Base-by-base conservation (phyloP, 2,888 invertebrate genomes). In the Anaspis maculata region DNA sequence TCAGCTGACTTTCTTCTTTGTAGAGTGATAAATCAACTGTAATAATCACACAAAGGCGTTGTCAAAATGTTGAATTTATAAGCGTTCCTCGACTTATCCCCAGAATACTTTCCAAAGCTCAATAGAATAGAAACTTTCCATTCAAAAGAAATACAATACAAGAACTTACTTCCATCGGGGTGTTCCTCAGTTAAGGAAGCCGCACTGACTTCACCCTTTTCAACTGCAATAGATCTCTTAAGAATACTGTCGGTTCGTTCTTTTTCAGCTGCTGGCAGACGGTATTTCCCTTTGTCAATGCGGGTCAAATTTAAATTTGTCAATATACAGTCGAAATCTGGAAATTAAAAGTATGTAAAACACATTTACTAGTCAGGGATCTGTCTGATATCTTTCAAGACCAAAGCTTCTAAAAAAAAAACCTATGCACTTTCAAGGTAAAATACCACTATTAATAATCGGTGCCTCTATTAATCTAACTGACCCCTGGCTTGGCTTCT, bases 301-400 rank as follows among this genome's bases (percentile, higher is more conserved):
- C 82, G 79, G 24, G 74, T 72, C 62, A 91, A 67, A 47, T 82
- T 83, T 41, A 92, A 71, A 46, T 88, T 90, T 4, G 91, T 90
- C 49, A 86, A 71, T 61, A 90, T 87, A 63, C 88, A 88, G 62
- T 89, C 89, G 69, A 88, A 87, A 63, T 87, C 84, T 80, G 63
- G 25, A 67, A 66, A 41, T 35, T 44, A 16, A 39, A 36, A n/a
- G n/a, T 11, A 26, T 13, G 34, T 28, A 13, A 38, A 35, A 38
- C 11, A 7, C 6, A 29, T 29, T 7, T 30, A 15, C 29, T 39
- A 27, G 53, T 47, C 45, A 51, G 52, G 14, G 6, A 9, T 7
- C 21, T 19, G 6, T 19, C 9, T 14, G 23, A 11, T 19, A 38
- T 35, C 24, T 13, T 10, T 28, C n/a, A n/a, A n/a, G n/a, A n/a